Percentiles rank a stretch among this genome's conserved stretches.
Evolutionary conservation across 2,113 vertebrate species (phyloP).

Genomic region (Herpailurus yagouaroundi): DNA sequence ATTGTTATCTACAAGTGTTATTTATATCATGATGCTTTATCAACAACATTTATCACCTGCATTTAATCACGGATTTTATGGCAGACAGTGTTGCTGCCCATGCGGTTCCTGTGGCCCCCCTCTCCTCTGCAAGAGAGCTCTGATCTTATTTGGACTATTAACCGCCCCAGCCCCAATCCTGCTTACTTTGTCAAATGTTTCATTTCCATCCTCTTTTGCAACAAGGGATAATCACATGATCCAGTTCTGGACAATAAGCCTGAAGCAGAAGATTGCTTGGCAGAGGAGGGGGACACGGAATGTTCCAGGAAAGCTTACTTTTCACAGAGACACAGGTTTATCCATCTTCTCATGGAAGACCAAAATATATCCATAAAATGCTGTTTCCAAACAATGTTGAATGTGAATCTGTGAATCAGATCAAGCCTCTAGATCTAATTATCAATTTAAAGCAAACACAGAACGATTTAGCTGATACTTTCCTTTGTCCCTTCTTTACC

Average conservation of each 20-base stretch:
- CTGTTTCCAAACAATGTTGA: not conserved
- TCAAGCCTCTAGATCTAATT: not conserved
- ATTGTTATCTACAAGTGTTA: not conserved
- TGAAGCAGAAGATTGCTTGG: not conserved
- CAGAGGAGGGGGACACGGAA: not conserved
- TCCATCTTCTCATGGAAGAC: not conserved
- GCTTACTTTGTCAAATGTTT: not conserved
- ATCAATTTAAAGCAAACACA: not conserved
- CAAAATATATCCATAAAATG: not conserved
- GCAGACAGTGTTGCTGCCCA: not conserved
- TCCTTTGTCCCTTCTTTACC: not conserved
- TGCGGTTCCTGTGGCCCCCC: not conserved
- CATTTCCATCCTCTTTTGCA: not conserved
- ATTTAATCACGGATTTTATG: not conserved
- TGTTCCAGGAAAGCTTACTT: not conserved
- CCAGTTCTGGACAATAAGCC: not conserved
- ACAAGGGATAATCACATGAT: not conserved
- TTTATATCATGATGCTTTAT: not conserved
- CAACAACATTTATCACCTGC: not conserved
- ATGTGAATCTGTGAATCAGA: not conserved
- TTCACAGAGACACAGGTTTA: not conserved
- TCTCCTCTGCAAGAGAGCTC: not conserved
- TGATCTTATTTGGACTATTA: not conserved
- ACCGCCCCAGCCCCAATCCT: not conserved
- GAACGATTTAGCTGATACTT: not conserved